A percentile compares a stretch with the other conserved stretches of the same genome.
phyloP scores from a whole-genome alignment of 2,888 invertebrate species.

The Hypena proboscidalis region DNA sequence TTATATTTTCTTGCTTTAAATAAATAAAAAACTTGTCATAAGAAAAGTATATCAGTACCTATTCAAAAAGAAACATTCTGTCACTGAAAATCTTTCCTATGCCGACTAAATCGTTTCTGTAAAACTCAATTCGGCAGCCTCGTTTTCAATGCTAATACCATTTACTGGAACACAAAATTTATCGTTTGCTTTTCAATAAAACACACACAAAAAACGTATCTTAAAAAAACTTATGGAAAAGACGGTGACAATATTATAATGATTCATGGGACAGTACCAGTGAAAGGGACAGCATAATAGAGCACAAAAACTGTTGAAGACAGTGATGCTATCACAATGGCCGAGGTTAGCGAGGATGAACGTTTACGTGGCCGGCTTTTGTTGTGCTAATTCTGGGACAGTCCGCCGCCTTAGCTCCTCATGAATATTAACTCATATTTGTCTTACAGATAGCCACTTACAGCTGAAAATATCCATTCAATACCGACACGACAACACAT shows the following conservation, averaged over 20 bases:
- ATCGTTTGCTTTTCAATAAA: slow-evolving; percentile 35
- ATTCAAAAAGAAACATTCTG: no score
- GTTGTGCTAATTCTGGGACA: slow-evolving; percentile 74
- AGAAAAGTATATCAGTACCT: no score
- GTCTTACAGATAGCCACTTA: slow-evolving; percentile 63
- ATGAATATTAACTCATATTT: slow-evolving; percentile 80
- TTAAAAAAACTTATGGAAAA: slow-evolving; percentile 12
- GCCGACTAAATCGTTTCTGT: no score
- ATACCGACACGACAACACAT: slow-evolving; percentile 52
- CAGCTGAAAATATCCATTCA: slow-evolving; percentile 62
- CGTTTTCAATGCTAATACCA: no score
- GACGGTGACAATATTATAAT: slow-evolving; percentile 31
- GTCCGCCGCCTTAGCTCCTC: slow-evolving; percentile 64
- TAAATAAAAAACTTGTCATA: no score
- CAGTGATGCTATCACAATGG: slow-evolving; percentile 65
- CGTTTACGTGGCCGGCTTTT: slow-evolving; percentile 64
- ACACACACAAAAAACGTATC: slow-evolving; percentile 20
- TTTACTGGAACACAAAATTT: slow-evolving; percentile 21
- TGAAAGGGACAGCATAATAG: slow-evolving; percentile 44
- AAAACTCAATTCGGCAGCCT: no score
- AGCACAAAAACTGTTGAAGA: slow-evolving; percentile 59
- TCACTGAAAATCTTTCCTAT: no score
- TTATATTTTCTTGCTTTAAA: no score
- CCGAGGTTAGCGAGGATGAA: slow-evolving; percentile 63
- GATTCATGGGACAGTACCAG: slow-evolving; percentile 39